Percentiles rank a stretch among this genome's conserved stretches.
Evolutionary conservation across 2,888 invertebrate genomes (phyloP).

Genomic region (Drosophila emarginata): DNA sequence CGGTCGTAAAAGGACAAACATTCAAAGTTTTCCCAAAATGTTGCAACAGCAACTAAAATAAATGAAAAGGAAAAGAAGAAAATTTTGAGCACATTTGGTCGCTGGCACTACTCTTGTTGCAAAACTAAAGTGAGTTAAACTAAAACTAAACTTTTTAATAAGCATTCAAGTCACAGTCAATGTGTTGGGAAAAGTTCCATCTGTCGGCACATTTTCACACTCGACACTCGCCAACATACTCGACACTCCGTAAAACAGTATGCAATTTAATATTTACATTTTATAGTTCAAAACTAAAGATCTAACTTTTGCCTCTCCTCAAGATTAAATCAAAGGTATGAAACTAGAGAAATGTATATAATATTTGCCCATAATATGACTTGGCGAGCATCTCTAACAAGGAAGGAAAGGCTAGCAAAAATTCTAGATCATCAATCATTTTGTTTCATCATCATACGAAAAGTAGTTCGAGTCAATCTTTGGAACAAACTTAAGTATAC

Average conservation of each 20-base stretch:
- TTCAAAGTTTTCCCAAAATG: constrained; percentile 26
- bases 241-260: constrained; percentile 7
- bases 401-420: too few relatives aligned
- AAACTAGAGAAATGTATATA: too few relatives aligned
- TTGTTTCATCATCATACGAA: too few relatives aligned
- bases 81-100: neutral
- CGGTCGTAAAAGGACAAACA: constrained; percentile 25
- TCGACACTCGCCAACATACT: neutral
- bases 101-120: neutral
- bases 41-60: neutral
- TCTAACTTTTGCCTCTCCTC: neutral
- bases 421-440: too few relatives aligned
- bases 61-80: neutral
- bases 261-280: constrained; percentile 23
- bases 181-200: constrained; percentile 5
- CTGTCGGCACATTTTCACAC: constrained; percentile 20
- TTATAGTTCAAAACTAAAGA: constrained; percentile 13
- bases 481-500: too few relatives aligned
- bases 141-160: constrained; percentile 51
- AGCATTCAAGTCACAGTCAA: constrained; percentile 37
- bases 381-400: too few relatives aligned
- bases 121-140: constrained; percentile 14
- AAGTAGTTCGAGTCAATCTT: too few relatives aligned
- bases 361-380: too few relatives aligned
- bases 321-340: too few relatives aligned